These are phyloP conservation scores for Tetropium fuscum DNA, from an alignment of 2,888 invertebrate genomes.

Conservation along the genomic window DNA sequence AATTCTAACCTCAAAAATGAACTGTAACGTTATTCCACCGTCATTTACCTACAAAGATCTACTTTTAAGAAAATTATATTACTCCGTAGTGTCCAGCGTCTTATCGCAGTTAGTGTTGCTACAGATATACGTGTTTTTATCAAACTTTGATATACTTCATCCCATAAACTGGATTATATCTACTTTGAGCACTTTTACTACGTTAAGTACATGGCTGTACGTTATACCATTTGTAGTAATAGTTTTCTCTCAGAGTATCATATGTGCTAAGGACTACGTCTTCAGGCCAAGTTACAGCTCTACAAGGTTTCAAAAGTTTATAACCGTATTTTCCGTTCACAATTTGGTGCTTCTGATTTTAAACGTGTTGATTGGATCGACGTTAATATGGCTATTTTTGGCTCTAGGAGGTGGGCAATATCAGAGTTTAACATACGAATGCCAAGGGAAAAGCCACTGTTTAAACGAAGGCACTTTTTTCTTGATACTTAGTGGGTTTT, in stretches of 20 bases:
- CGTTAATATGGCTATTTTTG: constrained; percentile 78
- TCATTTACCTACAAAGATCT: constrained; percentile 71
- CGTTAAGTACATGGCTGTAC: constrained; percentile 75
- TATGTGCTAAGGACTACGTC: constrained; percentile 78
- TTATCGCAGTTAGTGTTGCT: constrained; percentile 59
- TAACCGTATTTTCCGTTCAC: constrained; percentile 73
- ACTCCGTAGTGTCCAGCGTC: constrained; percentile 62
- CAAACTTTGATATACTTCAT: constrained; percentile 74
- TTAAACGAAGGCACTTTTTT: constrained; percentile 77
- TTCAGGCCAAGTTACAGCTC: constrained; percentile 72
- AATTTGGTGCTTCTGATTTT: constrained; percentile 70
- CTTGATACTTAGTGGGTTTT: constrained; percentile 75
- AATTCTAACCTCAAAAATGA: no score
- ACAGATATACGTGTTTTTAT: constrained; percentile 63
- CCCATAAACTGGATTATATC: constrained; percentile 75
- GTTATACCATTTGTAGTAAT: constrained; percentile 73
- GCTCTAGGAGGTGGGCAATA: constrained; percentile 74
- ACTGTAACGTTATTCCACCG: constrained; percentile 23
- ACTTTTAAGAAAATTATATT: constrained; percentile 70
- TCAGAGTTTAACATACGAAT: constrained; percentile 67
- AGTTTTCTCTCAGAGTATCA: constrained; percentile 78
- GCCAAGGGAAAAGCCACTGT: constrained; percentile 68
- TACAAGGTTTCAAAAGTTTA: constrained; percentile 76
- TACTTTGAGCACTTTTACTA: constrained; percentile 71
- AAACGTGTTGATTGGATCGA: constrained; percentile 75